phyloP scores from a whole-genome alignment of 2,113 vertebrate species.

The Sphaerodactylus townsendi region DNA sequence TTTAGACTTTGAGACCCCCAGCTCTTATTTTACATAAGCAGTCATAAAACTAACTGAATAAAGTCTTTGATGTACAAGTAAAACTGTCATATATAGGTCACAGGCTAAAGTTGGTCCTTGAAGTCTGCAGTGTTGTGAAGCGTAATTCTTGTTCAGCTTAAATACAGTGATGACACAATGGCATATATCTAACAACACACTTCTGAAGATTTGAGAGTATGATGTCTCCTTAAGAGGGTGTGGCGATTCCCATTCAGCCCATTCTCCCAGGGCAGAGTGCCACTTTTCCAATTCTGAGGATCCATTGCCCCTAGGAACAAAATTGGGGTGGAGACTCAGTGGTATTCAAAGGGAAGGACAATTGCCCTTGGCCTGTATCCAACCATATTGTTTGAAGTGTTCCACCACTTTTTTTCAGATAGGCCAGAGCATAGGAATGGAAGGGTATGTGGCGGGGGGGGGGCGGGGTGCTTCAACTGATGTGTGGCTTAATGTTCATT shows the following conservation, averaged over 20 bases:
- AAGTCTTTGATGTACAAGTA: neutral
- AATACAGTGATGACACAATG: too few species aligned
- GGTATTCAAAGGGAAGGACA: neutral
- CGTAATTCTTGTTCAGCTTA: neutral
- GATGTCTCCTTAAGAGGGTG: too few species aligned
- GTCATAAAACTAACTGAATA: neutral
- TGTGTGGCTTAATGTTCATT: too few species aligned
- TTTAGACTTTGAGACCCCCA: neutral
- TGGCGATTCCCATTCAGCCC: too few species aligned
- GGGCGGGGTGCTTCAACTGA: too few species aligned
- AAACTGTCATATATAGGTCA: neutral
- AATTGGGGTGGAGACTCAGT: too few species aligned
- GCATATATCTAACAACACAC: too few species aligned
- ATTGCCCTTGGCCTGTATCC: too few species aligned
- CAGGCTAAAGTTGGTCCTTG: neutral
- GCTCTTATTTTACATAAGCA: neutral
- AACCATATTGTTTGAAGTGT: neutral
- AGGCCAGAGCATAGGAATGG: neutral
- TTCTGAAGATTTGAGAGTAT: too few species aligned
- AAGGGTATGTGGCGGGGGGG: neutral
- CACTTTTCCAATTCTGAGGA: too few species aligned
- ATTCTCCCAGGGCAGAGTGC: too few species aligned
- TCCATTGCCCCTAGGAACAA: too few species aligned
- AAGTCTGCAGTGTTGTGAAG: neutral
- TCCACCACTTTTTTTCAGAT: neutral